A percentile compares a stretch with the other conserved stretches of the same genome.
These are phyloP conservation scores for Sussaba pulchella DNA, from an alignment of 2,888 invertebrate species.

Conservation along the genomic window DNA sequence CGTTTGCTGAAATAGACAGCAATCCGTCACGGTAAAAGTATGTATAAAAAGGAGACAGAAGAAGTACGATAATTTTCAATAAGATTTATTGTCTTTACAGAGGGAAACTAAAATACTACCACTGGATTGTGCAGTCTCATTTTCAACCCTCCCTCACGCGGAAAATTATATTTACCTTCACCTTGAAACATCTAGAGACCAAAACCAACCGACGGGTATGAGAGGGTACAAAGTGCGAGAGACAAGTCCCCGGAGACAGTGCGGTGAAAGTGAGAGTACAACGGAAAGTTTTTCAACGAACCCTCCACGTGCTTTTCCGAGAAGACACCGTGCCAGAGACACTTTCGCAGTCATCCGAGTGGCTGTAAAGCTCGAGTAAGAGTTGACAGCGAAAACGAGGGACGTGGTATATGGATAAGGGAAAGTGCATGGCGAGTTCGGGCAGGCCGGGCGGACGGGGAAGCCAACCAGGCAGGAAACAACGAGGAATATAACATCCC, in stretches of 20 bases:
- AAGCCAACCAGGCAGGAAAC: constrained; percentile 56
- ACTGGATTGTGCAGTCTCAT: not conserved
- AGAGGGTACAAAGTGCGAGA: constrained; percentile 26
- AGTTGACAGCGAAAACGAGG: constrained; percentile 52
- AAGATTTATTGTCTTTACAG: not conserved
- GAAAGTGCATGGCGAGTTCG: constrained; percentile 56
- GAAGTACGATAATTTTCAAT: not conserved
- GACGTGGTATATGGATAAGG: constrained; percentile 50
- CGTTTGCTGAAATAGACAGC: too few relatives aligned
- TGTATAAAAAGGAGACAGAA: too few relatives aligned
- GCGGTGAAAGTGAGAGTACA: constrained; percentile 56
- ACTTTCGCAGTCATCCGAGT: constrained; percentile 45
- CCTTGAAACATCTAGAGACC: constrained; percentile 32
- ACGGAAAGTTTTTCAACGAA: constrained; percentile 57
- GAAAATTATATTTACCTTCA: constrained; percentile 37
- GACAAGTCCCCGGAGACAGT: constrained; percentile 42
- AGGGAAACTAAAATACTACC: not conserved
- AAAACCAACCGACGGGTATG: constrained; percentile 12
- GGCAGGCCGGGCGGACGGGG: constrained; percentile 48
- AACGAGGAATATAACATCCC: constrained; percentile 57
- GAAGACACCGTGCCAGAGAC: constrained; percentile 43
- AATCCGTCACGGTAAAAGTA: not conserved
- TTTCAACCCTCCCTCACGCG: constrained; percentile 3
- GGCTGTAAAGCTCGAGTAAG: constrained; percentile 30
- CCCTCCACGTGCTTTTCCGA: constrained; percentile 51